phyloP scores from a whole-genome alignment of 2,113 vertebrate genomes.

The Cebidichthys violaceus region DNA sequence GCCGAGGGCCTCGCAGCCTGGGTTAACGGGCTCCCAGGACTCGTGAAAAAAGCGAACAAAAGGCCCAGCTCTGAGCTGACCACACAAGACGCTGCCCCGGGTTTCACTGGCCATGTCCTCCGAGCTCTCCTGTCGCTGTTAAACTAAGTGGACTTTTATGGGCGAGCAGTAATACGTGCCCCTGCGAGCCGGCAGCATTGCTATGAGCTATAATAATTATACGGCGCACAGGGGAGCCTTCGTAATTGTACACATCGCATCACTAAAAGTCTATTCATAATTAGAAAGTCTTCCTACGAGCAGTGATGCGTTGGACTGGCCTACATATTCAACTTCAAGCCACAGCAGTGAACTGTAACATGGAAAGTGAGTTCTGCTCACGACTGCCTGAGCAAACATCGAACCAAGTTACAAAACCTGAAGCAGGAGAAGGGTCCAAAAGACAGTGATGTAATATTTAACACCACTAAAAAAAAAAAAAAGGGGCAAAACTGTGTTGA shows the following conservation, averaged over 20 bases:
- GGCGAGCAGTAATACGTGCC: constrained; percentile 70
- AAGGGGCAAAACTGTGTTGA: constrained; percentile 35
- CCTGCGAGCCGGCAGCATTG: constrained; percentile 66
- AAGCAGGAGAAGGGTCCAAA: constrained; percentile 26
- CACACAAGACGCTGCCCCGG: constrained; percentile 81
- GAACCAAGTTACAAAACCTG: constrained; percentile 33
- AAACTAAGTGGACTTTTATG: constrained; percentile 85
- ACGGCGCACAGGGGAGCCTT: constrained; percentile 64
- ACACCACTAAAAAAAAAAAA: constrained; percentile 40
- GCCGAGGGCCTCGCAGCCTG: constrained; percentile 63
- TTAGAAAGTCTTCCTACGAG: constrained; percentile 56
- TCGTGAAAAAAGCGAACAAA: constrained; percentile 84
- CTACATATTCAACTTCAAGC: constrained; percentile 32
- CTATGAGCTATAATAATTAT: constrained; percentile 73
- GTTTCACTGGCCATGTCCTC: constrained; percentile 81
- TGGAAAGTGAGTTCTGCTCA: constrained; percentile 54
- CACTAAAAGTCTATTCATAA: constrained; percentile 49
- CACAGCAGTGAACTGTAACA: constrained; percentile 48
- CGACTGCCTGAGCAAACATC: constrained; percentile 59
- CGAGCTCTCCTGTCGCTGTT: constrained; percentile 77
- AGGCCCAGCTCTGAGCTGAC: constrained; percentile 81
- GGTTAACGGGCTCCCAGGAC: constrained; percentile 80
- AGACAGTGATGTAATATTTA: constrained; percentile 52
- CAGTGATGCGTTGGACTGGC: constrained; percentile 44
- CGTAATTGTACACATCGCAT: constrained; percentile 56